Evolutionary conservation across 1,140 invertebrate genomes (phyloP), one percentile per base, ranked within the genome.

Genomic region (Drosophila murphyi): DNA sequence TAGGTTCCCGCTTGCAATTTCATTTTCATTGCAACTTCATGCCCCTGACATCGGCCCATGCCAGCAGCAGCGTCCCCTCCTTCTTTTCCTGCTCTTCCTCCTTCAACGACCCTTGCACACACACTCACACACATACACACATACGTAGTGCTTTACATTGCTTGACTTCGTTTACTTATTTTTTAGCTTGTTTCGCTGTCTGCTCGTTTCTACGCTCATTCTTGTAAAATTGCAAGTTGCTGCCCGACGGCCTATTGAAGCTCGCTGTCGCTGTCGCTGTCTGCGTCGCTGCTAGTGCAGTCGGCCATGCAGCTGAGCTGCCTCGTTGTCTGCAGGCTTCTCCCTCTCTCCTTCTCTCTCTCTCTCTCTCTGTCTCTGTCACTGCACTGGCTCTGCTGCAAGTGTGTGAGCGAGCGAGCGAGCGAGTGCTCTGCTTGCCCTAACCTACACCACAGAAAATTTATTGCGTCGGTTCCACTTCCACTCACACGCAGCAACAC

Each of bases 1-100:
- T 80, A 72, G 81, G 82, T 50, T 50, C 35, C 72, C 62, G 82
- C 80, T 74, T 87, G 85, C 76, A 87, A 87, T 87, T 87, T 87
- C 83, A 80, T 88, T 87, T 87, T 87, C 83, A 87, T 89, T 87
- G 80, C 83, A 87, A 87, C 83, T 87, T 82, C 83, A 83, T 87
- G 83, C 81, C 83, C 83, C 83, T 87, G 83, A 87, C 83, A 87
- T 86, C 82, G 68, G 82, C 59, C 70, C 77, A 82, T 82, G 80
- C 54, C 54, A 12, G 52, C 43, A 41, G 39, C 39, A 41, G 39
- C 20, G 20, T 20, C 50, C 39, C 32, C 55, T 28, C 43, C 35
- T 31, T 7, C 34, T n/a, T 39, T 12, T 34, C 57, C 31, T 7
- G 37, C 59, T 29, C 34, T 12, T 60, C 29, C 31, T 59, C 4